A percentile compares a stretch with the other conserved stretches of the same genome.
Evolutionary conservation across 2,888 invertebrate species (phyloP).

Genomic region (Lasioglossum pauxillum): DNA sequence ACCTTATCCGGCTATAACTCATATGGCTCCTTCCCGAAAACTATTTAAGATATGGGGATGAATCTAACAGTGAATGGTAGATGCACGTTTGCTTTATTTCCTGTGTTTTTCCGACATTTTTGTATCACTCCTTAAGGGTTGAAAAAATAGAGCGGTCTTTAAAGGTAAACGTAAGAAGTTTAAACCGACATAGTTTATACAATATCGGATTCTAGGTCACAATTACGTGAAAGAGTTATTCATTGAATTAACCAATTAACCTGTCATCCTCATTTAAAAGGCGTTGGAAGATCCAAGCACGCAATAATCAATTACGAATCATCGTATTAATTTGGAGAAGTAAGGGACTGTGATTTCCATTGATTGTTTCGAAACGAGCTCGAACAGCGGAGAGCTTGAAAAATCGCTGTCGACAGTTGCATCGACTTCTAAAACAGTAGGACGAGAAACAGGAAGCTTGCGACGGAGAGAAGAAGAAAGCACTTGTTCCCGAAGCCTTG

Average conservation of each 20-base stretch:
- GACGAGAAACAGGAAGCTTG: background rate
- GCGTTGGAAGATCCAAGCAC: too few relatives aligned
- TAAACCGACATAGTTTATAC: too few relatives aligned
- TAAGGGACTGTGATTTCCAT: background rate
- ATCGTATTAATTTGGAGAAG: background rate
- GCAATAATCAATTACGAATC: background rate
- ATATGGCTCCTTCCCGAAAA: background rate
- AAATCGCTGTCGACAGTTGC: background rate
- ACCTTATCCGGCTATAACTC: too few relatives aligned
- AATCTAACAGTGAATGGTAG: background rate
- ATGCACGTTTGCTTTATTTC: background rate
- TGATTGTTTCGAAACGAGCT: background rate
- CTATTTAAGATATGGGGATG: background rate
- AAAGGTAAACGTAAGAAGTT: too few relatives aligned
- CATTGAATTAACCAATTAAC: too few relatives aligned
- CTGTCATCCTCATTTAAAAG: too few relatives aligned
- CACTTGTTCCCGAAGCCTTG: background rate
- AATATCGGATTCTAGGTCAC: too few relatives aligned
- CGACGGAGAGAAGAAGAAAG: background rate
- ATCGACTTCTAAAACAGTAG: background rate
- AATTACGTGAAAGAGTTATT: too few relatives aligned
- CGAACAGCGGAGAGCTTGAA: too few relatives aligned
- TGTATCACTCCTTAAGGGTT: background rate
- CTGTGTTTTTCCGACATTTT: background rate
- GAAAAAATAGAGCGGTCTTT: background rate